Evolutionary conservation across 2,888 invertebrate species (phyloP), one percentile per base, ranked within the genome.

Genomic region (Ochlodes sylvanus): DNA sequence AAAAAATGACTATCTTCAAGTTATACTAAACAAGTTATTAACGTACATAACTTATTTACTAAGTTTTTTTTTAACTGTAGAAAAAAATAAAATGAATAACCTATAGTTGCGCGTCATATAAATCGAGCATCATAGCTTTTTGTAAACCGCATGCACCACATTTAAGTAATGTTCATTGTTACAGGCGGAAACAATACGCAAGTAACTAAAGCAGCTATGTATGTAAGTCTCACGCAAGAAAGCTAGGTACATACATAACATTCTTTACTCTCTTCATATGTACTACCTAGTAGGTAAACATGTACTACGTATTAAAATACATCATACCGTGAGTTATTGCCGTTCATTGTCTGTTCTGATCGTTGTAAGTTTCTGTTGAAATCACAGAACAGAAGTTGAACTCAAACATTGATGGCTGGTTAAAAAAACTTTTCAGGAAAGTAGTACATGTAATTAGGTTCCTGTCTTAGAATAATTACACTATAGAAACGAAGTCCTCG

Each of bases 161-260:
- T 65, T 17, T 47, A 44, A 27, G 32, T 60, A 57, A 58, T 58
- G 50, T 14, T 65, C 58, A 65, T 58, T 57, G 38, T 65, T 21
- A 57, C 17, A 19, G 50, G 5, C 10, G 50, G 65, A 65, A 58
- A 56, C 47, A 64, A 50, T 52, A 52, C 14, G 52, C 21, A 52
- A 52, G 27, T 50, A 50, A 50, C 50, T 17, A 52, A 52, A 52
- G 52, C 52, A 52, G 19, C 50, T 50, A 15, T 10, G 17, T 19
- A 19, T 50, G n/a, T 12, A 19, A 17, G 12, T 50, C 50, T 50
- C 50, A 50, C 50, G 50, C 50, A 50, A 50, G 19, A 47, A 47
- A 17, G 50, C 50, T 19, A 50, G 4, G 50, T 50, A 50, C 17
- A 50, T 50, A 50, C 17, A 50, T 50, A 50, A 50, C 9, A 21